Conservation (phyloP, 2,113 vertebrate genomes). For the Etia nguti region DNA sequence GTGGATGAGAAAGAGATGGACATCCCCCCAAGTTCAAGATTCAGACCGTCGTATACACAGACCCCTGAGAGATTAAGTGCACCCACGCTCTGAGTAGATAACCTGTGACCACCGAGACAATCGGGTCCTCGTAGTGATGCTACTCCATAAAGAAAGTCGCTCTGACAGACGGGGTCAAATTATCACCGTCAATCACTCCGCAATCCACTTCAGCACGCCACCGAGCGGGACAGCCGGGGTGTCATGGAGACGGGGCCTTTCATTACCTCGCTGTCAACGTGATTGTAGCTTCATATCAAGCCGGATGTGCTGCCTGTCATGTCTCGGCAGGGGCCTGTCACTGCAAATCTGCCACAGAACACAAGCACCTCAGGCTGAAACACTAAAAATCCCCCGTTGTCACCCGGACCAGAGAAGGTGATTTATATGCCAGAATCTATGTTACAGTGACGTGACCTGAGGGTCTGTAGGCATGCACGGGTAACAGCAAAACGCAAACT, state of each 20-base stretch:
- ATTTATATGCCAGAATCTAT: constrained; percentile 11
- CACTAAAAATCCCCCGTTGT: background rate
- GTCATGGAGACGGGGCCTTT: constrained; percentile 25
- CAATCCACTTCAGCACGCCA: background rate
- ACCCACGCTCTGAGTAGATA: background rate
- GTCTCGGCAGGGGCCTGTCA: constrained; percentile 25
- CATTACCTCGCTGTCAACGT: constrained; percentile 54
- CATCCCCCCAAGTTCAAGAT: background rate
- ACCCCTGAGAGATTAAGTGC: background rate
- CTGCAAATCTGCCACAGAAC: constrained; percentile 44
- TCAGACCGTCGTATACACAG: background rate
- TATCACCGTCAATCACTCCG: constrained; percentile 39
- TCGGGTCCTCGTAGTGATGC: background rate
- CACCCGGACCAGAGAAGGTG: background rate
- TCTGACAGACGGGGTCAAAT: constrained; percentile 39
- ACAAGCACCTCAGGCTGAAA: constrained; percentile 6
- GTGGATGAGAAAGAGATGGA: background rate
- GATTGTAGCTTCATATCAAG: constrained; percentile 38
- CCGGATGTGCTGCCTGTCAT: constrained; percentile 52
- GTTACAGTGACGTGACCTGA: background rate
- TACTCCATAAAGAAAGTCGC: background rate
- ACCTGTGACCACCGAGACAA: background rate
- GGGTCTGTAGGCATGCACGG: background rate
- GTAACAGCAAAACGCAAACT: background rate
- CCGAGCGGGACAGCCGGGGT: background rate